Percentiles rank a stretch among this genome's conserved stretches.
Conservation (phyloP, 2,113 vertebrate genomes). For the Perca flavescens region DNA sequence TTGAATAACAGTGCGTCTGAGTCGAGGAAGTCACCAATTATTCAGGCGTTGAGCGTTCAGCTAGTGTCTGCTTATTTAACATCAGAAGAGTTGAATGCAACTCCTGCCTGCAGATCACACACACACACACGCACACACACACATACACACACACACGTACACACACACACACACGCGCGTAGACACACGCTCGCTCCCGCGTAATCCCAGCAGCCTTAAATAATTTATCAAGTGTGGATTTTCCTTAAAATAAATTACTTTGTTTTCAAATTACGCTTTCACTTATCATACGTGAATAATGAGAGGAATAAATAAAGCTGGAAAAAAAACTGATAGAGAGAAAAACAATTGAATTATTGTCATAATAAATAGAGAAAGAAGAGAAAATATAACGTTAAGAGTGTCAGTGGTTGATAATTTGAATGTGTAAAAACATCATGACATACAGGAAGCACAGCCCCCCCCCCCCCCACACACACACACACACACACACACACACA, state of each 20-base stretch:
- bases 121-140: conserved; percentile 17
- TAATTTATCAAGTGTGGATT: conserved; percentile 80
- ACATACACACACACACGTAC: conserved; percentile 8
- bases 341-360: conserved; percentile 34
- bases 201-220: conserved; percentile 77
- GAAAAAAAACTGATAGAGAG: not conserved
- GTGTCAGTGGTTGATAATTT: not conserved
- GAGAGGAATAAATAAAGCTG: conserved; percentile 35
- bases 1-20: conserved; percentile 61
- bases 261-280: conserved; percentile 47
- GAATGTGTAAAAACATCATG: conserved; percentile 11
- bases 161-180: conserved; percentile 19
- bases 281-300: conserved; percentile 63
- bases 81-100: conserved; percentile 67
- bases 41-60: conserved; percentile 46
- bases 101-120: conserved; percentile 44
- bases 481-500: conserved; percentile 2
- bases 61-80: conserved; percentile 67
- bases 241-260: conserved; percentile 74
- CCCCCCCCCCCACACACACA: not conserved
- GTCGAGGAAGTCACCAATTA: conserved; percentile 72
- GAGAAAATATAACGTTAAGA: not conserved
- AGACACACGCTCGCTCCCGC: conserved; percentile 15
- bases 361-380: not conserved
- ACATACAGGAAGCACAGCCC: conserved; percentile 13